phyloP scores from a whole-genome alignment of 2,888 invertebrate genomes.

The Smittia aterrima region DNA sequence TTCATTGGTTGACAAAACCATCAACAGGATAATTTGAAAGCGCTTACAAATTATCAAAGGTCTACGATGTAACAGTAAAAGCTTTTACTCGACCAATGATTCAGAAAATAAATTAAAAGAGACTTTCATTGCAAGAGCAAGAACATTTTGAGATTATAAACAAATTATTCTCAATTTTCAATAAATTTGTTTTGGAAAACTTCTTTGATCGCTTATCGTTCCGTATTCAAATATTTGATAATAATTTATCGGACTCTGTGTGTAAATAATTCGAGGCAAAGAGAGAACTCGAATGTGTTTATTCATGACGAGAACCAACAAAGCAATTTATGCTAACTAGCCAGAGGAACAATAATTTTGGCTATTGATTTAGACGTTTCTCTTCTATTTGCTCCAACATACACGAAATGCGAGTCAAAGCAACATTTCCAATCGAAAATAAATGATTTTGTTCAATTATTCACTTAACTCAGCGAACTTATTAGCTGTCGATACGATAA shows the following conservation, averaged over 20 bases:
- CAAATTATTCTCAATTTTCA: too few relatives aligned
- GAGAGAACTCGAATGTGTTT: not conserved
- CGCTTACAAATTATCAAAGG: not conserved
- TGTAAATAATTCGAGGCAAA: conserved; percentile 2
- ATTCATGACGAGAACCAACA: not conserved
- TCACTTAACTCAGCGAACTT: conserved; percentile 5
- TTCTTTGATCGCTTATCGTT: conserved; percentile 8
- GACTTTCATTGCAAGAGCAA: too few relatives aligned
- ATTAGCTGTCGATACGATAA: not conserved
- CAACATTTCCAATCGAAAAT: conserved; percentile 16
- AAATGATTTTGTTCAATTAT: conserved; percentile 14
- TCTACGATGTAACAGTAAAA: too few relatives aligned
- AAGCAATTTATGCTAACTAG: conserved; percentile 10
- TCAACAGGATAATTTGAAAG: not conserved
- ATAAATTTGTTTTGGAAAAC: not conserved
- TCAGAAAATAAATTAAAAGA: too few relatives aligned
- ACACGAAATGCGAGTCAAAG: not conserved
- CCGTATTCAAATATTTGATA: not conserved
- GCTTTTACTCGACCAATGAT: too few relatives aligned
- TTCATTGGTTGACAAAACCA: not conserved
- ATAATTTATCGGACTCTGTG: not conserved
- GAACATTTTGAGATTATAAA: too few relatives aligned
- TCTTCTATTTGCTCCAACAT: not conserved
- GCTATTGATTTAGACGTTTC: conserved; percentile 10
- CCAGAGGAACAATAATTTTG: not conserved